Evolutionary conservation across 2,888 invertebrate genomes (phyloP), one percentile per base, ranked within the genome.

Genomic region (Drosophila neotestacea): DNA sequence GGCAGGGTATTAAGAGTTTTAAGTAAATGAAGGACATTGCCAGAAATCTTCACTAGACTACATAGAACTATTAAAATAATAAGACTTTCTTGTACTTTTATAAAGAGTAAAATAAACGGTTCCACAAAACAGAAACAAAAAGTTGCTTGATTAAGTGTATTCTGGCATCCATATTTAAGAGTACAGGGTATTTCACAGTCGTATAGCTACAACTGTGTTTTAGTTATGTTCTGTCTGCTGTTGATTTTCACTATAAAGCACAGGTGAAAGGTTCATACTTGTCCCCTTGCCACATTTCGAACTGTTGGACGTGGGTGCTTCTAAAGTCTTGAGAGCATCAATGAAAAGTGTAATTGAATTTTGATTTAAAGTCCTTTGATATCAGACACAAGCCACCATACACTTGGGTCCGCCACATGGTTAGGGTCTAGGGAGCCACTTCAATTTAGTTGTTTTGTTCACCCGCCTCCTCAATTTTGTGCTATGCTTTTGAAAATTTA

Each of bases 291-390:
- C 30, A 27, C 6, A 16, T 32, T 32, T n/a, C n/a, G 22, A 59
- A 55, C 41, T 52, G 51, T 41, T 44, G 67, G 63, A 68, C 67
- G 76, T 73, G 65, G 60, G 67, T 56, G 48, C 55, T 55, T 69
- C 38, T 63, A 77, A 73, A 70, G 73, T 71, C 78, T 72, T 84
- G 70, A 88, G 76, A 79, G 85, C 78, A 76, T 77, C 81, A 79
- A 78, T 80, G 77, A 77, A 79, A 78, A 80, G 77, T 77, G 83
- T 90, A 90, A 90, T 90, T 90, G 90, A 90, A 90, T 90, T 90
- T 89, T 88, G 81, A 90, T 90, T 91, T 88, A 85, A 81, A 77
- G 81, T 89, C 83, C 88, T 91, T 90, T 90, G 91, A 90, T 89
- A 84, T 90, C 83, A 75, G 75, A 77, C 77, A 83, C 79, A 85